Evolutionary conservation across 2,888 invertebrate genomes (phyloP).

Genomic region (Ophion obscuratus): DNA sequence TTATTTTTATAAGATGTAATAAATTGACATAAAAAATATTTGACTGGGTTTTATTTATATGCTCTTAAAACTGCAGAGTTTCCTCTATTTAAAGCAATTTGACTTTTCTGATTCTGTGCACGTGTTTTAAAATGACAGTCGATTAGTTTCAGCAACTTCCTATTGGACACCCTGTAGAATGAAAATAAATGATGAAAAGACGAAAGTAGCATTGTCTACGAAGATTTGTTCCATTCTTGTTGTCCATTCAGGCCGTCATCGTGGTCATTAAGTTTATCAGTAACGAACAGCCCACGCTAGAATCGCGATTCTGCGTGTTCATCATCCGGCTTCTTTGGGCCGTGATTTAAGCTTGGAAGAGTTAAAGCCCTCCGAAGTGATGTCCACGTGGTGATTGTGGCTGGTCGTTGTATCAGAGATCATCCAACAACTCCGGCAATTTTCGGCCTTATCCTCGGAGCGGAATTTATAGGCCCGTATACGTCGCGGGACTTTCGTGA

Average conservation of each 20-base stretch:
- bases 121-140: too few relatives aligned
- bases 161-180: too few relatives aligned
- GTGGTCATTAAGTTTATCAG: neutral
- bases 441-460: constrained; percentile 18
- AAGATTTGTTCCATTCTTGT: too few relatives aligned
- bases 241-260: neutral
- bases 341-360: constrained; percentile 38
- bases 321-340: constrained; percentile 21
- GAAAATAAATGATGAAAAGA: too few relatives aligned
- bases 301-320: neutral
- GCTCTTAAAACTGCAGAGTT: too few relatives aligned
- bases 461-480: constrained; percentile 18
- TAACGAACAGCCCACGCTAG: neutral
- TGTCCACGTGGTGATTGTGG: neutral
- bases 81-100: too few relatives aligned
- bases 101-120: too few relatives aligned
- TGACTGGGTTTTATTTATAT: too few relatives aligned
- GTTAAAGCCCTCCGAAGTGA: constrained; percentile 17
- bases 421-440: constrained; percentile 20
- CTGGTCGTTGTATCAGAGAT: neutral
- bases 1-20: too few relatives aligned
- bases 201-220: too few relatives aligned
- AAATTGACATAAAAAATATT: too few relatives aligned
- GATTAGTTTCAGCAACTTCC: too few relatives aligned
- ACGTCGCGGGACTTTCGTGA: constrained; percentile 16